Percentiles rank a stretch among this genome's conserved stretches.
phyloP scores from a whole-genome alignment of 1,140 invertebrate species.

The Drosophila novamexicana region DNA sequence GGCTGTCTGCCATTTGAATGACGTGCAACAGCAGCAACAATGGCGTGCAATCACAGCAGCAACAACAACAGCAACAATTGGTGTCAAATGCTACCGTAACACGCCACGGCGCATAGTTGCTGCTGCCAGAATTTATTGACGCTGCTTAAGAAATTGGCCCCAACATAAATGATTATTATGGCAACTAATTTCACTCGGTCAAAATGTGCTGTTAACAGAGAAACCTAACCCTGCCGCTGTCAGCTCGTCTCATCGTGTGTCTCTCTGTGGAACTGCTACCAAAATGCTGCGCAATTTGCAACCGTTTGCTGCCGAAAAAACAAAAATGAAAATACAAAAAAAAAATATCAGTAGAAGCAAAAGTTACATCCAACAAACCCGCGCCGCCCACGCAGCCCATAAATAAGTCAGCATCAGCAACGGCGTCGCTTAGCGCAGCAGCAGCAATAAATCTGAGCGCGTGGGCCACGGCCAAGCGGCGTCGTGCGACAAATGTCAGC shows the following conservation, averaged over 20 bases:
- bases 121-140: constrained; percentile 41
- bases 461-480: constrained; percentile 52
- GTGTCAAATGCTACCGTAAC: constrained; percentile 77
- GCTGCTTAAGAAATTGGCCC: constrained; percentile 40
- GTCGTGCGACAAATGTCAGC: constrained; percentile 64
- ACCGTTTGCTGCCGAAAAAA: constrained; percentile 76
- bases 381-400: constrained; percentile 68
- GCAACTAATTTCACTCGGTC: constrained; percentile 37
- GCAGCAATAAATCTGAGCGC: constrained; percentile 68
- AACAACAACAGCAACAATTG: constrained; percentile 64
- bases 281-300: constrained; percentile 62
- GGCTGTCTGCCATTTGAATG: constrained; percentile 78
- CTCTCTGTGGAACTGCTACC: constrained; percentile 29
- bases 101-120: constrained; percentile 64
- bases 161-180: constrained; percentile 39
- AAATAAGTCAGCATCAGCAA: constrained; percentile 76
- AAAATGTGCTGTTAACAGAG: too few relatives aligned
- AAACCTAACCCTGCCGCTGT: neutral
- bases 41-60: constrained; percentile 30
- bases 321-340: constrained; percentile 13
- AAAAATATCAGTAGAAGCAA: constrained; percentile 21
- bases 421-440: constrained; percentile 37
- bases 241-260: too few relatives aligned
- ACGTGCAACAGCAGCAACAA: constrained; percentile 60
- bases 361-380: constrained; percentile 4